A percentile compares a stretch with the other conserved stretches of the same genome.
Conservation (phyloP, 2,888 invertebrate species). For the Slavum lentiscoides region DNA sequence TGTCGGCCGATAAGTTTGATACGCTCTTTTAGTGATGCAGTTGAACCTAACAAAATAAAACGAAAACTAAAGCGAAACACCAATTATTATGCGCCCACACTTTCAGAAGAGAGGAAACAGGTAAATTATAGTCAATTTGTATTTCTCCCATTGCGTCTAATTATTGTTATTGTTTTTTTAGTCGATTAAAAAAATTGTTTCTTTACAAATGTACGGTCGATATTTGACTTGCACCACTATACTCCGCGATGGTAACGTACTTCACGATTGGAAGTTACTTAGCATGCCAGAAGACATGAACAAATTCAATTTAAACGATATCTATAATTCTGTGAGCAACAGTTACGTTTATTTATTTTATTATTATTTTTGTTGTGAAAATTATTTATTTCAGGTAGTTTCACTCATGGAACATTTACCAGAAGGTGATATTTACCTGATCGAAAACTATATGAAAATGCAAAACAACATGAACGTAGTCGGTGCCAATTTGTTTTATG, state of each 20-base stretch:
- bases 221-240: conserved; percentile 36
- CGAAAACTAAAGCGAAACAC: conserved; percentile 14
- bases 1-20: neutral
- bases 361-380: neutral
- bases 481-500: conserved; percentile 44
- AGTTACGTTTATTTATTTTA: neutral
- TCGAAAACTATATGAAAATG: conserved; percentile 46
- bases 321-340: conserved; percentile 38
- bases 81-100: conserved; percentile 30
- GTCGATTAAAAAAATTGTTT: conserved; percentile 45
- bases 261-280: conserved; percentile 23
- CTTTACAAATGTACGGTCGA: conserved; percentile 41
- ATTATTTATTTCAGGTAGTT: conserved; percentile 6
- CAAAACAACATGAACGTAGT: conserved; percentile 41
- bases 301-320: conserved; percentile 40
- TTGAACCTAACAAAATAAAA: conserved; percentile 12
- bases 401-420: conserved; percentile 24
- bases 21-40: conserved; percentile 26
- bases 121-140: neutral
- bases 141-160: conserved; percentile 1
- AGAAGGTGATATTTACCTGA: conserved; percentile 36
- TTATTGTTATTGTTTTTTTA: neutral
- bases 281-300: conserved; percentile 38
- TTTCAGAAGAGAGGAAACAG: conserved; percentile 25
- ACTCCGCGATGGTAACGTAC: conserved; percentile 37